These are phyloP conservation scores for Clarias macrocephalus DNA, from an alignment of 2,113 vertebrate genomes.

Conservation along the genomic window DNA sequence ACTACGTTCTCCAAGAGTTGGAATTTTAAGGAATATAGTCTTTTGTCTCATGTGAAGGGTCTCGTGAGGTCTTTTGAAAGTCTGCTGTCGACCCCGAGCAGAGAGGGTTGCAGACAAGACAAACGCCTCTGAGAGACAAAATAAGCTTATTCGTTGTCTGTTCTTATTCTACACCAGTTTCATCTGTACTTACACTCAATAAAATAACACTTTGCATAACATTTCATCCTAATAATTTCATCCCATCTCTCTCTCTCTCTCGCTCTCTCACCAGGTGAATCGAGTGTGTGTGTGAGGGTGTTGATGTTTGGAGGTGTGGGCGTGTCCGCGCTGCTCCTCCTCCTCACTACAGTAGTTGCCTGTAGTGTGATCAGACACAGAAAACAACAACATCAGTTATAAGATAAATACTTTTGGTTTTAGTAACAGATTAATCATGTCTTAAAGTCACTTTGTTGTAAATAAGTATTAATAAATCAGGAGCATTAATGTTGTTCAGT, in stretches of 20 bases:
- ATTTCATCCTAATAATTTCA: background rate
- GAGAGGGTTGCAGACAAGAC: no score
- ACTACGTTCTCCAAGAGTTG: background rate
- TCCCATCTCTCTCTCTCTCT: background rate
- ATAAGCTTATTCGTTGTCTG: background rate
- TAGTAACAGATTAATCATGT: no score
- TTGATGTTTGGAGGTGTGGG: conserved; percentile 10
- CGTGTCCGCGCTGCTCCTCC: background rate
- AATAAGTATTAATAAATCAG: background rate
- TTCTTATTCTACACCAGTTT: background rate
- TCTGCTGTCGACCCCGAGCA: no score
- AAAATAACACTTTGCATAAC: background rate
- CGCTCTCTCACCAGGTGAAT: background rate
- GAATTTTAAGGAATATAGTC: no score
- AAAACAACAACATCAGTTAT: background rate
- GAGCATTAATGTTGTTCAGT: background rate
- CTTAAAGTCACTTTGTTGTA: background rate
- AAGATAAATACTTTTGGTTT: no score
- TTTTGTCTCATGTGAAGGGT: no score
- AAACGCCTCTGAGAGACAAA: background rate
- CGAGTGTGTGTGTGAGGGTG: background rate
- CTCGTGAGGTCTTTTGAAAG: no score
- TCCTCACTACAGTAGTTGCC: background rate
- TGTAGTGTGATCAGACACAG: background rate
- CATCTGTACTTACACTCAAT: background rate